phyloP scores from a whole-genome alignment of 2,113 vertebrate species.

The Bolborhynchus lineola region DNA sequence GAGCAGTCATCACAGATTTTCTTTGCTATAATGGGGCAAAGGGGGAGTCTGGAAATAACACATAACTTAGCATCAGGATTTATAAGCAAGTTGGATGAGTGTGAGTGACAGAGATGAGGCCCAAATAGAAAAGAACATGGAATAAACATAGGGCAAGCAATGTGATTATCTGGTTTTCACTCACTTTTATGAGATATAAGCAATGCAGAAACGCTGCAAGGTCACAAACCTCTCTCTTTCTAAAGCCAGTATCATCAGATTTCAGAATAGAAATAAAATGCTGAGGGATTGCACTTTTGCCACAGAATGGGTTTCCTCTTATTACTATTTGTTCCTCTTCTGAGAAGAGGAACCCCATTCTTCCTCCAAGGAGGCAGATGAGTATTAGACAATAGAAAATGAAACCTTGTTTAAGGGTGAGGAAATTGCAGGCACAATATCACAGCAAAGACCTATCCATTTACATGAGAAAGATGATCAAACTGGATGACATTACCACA shows the following conservation, averaged over 20 bases:
- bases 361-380: neutral
- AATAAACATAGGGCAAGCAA: neutral
- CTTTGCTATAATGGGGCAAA: fast-evolving
- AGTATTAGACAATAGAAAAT: neutral
- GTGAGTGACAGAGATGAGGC: neutral
- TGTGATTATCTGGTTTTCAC: neutral
- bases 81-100: neutral
- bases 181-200: neutral
- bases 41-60: neutral
- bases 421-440: neutral
- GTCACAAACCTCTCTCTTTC: neutral
- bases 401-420: neutral
- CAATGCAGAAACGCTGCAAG: neutral
- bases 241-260: neutral
- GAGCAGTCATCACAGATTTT: neutral
- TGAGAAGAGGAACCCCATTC: neutral
- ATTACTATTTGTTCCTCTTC: neutral
- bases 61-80: neutral
- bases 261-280: neutral
- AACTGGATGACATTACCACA: neutral
- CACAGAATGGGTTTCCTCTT: neutral
- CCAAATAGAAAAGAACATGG: neutral
- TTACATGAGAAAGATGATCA: neutral
- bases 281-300: neutral
- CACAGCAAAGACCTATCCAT: neutral